Evolutionary conservation across 53 echinoderm and acorn worm species (phyloP), one percentile per base, ranked within the genome.

Genomic region (Actinopyga echinites): DNA sequence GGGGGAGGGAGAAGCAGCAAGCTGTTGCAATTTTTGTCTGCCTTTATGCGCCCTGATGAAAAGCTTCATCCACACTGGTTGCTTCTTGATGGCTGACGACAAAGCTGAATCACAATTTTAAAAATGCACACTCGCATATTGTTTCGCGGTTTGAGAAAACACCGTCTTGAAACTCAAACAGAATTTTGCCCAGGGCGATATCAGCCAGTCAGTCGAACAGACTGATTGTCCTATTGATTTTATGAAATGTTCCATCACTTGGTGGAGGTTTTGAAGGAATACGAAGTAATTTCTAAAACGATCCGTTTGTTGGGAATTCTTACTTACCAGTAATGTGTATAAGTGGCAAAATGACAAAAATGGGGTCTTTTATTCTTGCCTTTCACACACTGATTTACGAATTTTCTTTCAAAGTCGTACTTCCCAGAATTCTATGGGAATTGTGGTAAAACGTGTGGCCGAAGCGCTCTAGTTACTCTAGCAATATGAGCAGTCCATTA

Each of bases 211-310:
- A 78, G 56, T 78, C 78, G 78, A 8, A 78, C 55, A 78, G 54
- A 54, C 78, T 52, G 78, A 31, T 55, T 78, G 78, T 78, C 78
- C 55, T 78, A 78, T 78, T 52, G 78, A 78, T 78, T 78, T 55
- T 33, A 56, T 56, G 28, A 56, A 55, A 54, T 78, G 57, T 78
- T 78, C 78, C 78, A 55, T 78, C 78, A 78, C 54, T 52, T 30
- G 54, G 29, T 56, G 78, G n/a, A 54, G 33, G 54, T 78, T 78
- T 53, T 40, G 42, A 71, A 23, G 71, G 45, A 71, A 71, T 71
- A 71, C 71, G 44, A 71, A 71, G 71, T 71, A 71, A 71, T 71
- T 71, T 71, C 71, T 71, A 44, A 71, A 71, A 71, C 71, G 71
- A 71, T 71, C 71, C 71, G 71, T 71, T 71, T 71, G 71, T 44